Base-by-base conservation (phyloP, 1,140 invertebrate species). In the Schlechtendalia chinensis region DNA sequence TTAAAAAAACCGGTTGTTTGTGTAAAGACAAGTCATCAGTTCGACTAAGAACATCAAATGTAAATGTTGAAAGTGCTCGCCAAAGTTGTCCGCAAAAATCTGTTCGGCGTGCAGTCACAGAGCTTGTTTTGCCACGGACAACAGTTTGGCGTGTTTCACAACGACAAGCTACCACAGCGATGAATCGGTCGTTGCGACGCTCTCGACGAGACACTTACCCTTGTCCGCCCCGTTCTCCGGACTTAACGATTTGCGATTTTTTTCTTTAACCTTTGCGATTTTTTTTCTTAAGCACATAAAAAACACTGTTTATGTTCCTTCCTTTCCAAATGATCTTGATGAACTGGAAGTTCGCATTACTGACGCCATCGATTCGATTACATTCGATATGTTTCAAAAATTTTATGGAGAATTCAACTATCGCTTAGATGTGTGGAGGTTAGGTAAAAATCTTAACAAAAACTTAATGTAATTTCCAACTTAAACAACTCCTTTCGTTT, bases 101-200 rank as follows among this genome's bases (percentile, higher is more conserved):
- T 0, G 14, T 16, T 16, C 58, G 58, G 27, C 58, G 6, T 6
- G 58, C 63, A 8, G 3, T 8, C 32, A 39, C 3, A 39, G 17
- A 45, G 4, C 63, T 22, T 39, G 63, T 16, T 8, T 19, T n/a
- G 8, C 17, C 63, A n/a, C 32, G 5, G 0, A 39, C 63, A 67
- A 67, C 32, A 6, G 12, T 58, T 22, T 58, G 56, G 56, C 56
- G 56, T 58, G 5, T 58, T 8, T 58, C 45, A 65, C 5, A 82
- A 58, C 61, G 67, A 16, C 22, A 17, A 65, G 16, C 75, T 53
- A 22, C 72, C 71, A 14, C 16, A 71, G 39, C 22, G 17, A 17
- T 67, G 63, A 45, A 81, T 81, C 32, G 81, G 81, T 22, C 47
- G 69, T 11, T 29, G 12, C 5, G n/a, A n/a, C n/a, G 29, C 12